These are phyloP conservation scores for Styela clava DNA, from an alignment of 23 tunicate genomes.

Conservation along the genomic window DNA sequence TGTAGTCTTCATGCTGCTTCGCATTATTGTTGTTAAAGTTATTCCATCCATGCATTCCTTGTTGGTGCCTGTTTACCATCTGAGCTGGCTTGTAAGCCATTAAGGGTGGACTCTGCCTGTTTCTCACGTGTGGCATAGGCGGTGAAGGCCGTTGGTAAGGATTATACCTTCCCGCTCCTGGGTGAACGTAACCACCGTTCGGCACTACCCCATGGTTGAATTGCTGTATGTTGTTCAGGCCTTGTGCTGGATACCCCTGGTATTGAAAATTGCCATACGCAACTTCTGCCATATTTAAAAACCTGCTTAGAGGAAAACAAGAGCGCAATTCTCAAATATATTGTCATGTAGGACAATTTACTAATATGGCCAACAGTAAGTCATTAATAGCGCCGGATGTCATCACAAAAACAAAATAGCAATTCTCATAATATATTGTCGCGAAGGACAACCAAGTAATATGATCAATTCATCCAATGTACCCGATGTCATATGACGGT, in stretches of 20 bases:
- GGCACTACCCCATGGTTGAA: background rate
- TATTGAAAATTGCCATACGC: conserved; percentile 9
- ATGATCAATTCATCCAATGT: too few relatives aligned
- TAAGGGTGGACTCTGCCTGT: background rate
- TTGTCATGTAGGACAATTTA: too few relatives aligned
- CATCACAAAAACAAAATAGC: too few relatives aligned
- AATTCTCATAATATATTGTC: too few relatives aligned
- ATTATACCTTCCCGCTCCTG: background rate
- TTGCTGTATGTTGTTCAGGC: background rate
- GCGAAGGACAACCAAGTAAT: too few relatives aligned
- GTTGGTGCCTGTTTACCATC: conserved; percentile 12
- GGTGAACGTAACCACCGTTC: background rate
- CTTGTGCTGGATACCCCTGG: background rate
- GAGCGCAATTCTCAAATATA: too few relatives aligned
- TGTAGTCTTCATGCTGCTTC: conserved; percentile 10
- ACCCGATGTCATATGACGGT: too few relatives aligned
- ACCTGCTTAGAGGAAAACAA: too few relatives aligned
- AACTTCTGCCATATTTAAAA: conserved; percentile 5
- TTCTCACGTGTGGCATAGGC: background rate
- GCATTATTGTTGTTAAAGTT: background rate
- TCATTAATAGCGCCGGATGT: too few relatives aligned
- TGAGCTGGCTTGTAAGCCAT: background rate
- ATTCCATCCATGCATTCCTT: background rate
- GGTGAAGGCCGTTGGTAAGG: conserved; percentile 14
- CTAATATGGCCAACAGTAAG: too few relatives aligned